These are phyloP conservation scores for Equus przewalskii DNA, from an alignment of 2,113 vertebrate species.

Conservation along the genomic window DNA sequence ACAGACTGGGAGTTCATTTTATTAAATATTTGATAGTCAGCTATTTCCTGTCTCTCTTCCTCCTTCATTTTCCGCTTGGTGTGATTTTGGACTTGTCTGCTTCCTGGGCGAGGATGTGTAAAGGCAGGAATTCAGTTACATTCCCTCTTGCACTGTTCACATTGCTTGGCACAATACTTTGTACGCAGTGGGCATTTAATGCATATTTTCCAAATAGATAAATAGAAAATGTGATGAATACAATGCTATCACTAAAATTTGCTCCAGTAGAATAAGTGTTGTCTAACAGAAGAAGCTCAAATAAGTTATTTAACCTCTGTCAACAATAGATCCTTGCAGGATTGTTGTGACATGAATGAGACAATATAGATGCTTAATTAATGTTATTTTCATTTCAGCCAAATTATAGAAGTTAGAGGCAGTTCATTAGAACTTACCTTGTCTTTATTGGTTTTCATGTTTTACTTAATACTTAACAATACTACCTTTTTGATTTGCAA, in stretches of 20 bases:
- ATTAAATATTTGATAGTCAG: not conserved
- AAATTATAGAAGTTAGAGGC: not conserved
- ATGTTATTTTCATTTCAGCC: slow-evolving; percentile 17
- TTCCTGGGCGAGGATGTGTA: not conserved
- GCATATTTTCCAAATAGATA: not conserved
- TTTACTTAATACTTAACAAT: slow-evolving; percentile 17
- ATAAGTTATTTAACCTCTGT: slow-evolving; percentile 19
- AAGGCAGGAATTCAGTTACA: not conserved
- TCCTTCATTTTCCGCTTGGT: not conserved
- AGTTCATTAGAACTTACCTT: not conserved
- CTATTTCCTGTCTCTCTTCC: not conserved
- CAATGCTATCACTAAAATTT: not conserved
- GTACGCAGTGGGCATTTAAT: not conserved
- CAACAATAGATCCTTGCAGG: not conserved
- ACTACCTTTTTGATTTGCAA: not conserved
- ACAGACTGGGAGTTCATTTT: not conserved
- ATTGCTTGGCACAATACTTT: not conserved
- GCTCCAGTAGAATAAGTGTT: not conserved
- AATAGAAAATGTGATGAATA: not conserved
- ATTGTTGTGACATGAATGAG: not conserved
- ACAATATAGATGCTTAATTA: not conserved
- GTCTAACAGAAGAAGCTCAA: not conserved
- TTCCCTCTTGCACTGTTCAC: not conserved
- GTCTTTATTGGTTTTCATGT: not conserved
- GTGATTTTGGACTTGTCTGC: not conserved